Evolutionary conservation across 2,888 invertebrate genomes (phyloP).

Genomic region (Cyclophora punctaria): DNA sequence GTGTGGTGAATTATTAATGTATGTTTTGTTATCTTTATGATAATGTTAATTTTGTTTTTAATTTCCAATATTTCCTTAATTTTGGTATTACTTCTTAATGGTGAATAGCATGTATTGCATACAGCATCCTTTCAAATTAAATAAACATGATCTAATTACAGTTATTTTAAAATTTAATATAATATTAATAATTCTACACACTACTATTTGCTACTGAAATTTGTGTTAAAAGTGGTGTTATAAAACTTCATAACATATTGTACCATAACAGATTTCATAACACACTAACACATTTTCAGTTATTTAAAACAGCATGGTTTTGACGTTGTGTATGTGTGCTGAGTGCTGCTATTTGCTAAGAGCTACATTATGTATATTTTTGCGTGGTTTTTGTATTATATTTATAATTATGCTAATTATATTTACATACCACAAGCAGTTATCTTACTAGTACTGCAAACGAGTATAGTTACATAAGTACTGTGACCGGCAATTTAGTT

Average conservation of each 20-base stretch:
- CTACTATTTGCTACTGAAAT: constrained; percentile 32
- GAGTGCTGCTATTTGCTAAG: constrained; percentile 21
- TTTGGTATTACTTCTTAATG: background rate
- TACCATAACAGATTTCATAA: constrained; percentile 2
- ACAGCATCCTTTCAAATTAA: no score
- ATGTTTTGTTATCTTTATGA: no score
- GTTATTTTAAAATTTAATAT: background rate
- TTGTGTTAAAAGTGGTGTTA: constrained; percentile 21
- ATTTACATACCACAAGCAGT: no score
- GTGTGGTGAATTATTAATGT: constrained; percentile 39
- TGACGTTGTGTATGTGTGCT: constrained; percentile 21
- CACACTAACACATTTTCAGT: constrained; percentile 40
- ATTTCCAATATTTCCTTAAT: no score
- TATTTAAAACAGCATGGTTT: constrained; percentile 27
- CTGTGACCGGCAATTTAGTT: no score
- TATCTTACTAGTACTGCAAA: no score
- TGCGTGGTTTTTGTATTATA: no score
- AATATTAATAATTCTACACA: constrained; percentile 16
- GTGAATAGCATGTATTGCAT: background rate
- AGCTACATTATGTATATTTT: constrained; percentile 3
- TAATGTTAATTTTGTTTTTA: no score
- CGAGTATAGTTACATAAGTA: no score
- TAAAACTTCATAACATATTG: constrained; percentile 7
- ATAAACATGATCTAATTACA: no score
- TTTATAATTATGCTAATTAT: no score